Conservation (phyloP, 1,140 invertebrate species). For the Metopolophium dirhodum region DNA sequence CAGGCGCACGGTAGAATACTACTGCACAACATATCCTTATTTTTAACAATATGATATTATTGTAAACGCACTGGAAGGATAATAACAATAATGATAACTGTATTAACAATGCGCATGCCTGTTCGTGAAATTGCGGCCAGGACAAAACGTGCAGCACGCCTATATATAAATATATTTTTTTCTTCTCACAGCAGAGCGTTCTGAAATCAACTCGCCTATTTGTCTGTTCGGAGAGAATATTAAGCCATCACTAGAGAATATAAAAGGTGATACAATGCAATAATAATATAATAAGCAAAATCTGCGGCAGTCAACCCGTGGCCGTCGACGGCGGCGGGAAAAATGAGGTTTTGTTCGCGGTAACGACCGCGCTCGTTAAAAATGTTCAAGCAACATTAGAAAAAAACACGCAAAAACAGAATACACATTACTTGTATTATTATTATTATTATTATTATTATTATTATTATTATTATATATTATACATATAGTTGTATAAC, state of each 20-base stretch:
- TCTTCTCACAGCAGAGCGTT: background rate
- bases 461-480: too few relatives aligned
- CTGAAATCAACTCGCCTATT: conserved; percentile 6
- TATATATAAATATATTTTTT: background rate
- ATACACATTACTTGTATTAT: background rate
- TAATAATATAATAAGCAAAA: background rate
- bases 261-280: background rate
- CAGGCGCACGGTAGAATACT: background rate
- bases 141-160: background rate
- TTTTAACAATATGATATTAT: background rate
- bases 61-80: background rate
- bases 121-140: background rate
- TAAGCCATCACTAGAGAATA: background rate
- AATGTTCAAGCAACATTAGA: background rate
- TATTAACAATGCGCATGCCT: background rate
- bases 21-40: background rate
- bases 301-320: background rate
- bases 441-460: background rate
- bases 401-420: background rate
- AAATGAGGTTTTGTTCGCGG: background rate
- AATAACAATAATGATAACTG: background rate
- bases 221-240: background rate
- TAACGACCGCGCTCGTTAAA: conserved; percentile 41
- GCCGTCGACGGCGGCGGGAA: background rate
- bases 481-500: background rate